phyloP scores from a whole-genome alignment of 2,797 vertebrate genomes.

The Anomalospiza imberbis region DNA sequence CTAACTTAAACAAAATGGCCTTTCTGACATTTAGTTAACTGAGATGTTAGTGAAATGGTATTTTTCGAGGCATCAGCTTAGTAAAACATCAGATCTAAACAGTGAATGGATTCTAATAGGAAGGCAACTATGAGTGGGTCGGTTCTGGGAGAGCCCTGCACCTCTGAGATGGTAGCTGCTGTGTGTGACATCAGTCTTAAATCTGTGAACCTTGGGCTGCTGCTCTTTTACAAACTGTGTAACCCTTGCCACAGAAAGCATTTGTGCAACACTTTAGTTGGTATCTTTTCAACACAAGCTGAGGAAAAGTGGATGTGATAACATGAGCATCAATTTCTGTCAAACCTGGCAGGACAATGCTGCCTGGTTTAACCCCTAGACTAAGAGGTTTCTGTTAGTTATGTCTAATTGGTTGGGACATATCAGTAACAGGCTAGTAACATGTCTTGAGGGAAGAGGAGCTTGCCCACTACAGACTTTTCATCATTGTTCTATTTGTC shows the following conservation, averaged over 20 bases:
- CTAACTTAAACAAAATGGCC: not conserved
- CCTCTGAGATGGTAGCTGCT: not conserved
- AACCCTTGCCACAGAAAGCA: not conserved
- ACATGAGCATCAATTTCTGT: not conserved
- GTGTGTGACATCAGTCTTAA: not conserved
- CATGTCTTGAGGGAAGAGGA: not conserved
- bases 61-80: not conserved
- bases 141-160: accelerated
- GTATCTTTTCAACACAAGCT: not conserved
- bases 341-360: not conserved
- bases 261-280: not conserved
- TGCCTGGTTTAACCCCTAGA: not conserved
- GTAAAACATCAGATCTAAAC: not conserved
- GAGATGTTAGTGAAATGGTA: not conserved
- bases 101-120: not conserved
- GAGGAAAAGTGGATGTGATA: not conserved
- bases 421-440: not conserved
- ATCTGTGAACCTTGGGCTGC: not conserved
- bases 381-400: not conserved
- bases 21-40: not conserved
- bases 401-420: not conserved
- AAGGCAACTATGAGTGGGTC: not conserved
- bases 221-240: not conserved
- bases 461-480: not conserved
- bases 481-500: not conserved